Base-by-base conservation (phyloP, 2,797 vertebrate genomes). In the Coregonus ussuriensis region DNA sequence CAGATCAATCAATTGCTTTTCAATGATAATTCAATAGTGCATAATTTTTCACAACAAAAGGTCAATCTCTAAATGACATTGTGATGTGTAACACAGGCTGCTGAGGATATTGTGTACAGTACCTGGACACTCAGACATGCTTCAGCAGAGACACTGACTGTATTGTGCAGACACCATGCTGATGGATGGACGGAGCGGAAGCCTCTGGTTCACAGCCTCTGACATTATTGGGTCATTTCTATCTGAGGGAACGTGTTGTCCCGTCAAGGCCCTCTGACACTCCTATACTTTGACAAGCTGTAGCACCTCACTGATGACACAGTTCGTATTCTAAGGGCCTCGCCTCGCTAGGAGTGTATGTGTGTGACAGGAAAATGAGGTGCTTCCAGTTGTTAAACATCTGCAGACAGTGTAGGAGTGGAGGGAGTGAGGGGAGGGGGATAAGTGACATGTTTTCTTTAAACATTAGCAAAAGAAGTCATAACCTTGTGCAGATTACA, bases 201-300 rank as follows among this genome's bases (percentile, higher is more conserved):
- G 95, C 94, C 94, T 93, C 92, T 91, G 92, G 94, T 96, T 96
- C 94, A 86, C 93, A 90, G 89, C 92, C 93, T 82, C 83, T 94
- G 95, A 95, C 95, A 90, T 96, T 95, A 96, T 94, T 94, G 95
- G 96, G 95, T 91, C 94, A 94, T 94, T 93, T 91, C 93, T 94
- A 92, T 94, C 93, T 92, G 91, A 93, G 92, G 89, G 85, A 86
- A 91, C 91, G 91, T 93, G 93, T 92, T 14, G 91, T 88, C 91
- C 92, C 91, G 93, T 94, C 95, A 94, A 93, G 52, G 59, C 59
- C 37, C 29, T 85, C 85, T 89, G 89, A 93, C 81, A 79, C 92
- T 93, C 90, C 91, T 84, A 86, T 87, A 88, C 94, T 91, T 91
- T 95, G 96, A 97, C 96, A 91, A 93, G 94, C 93, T 88, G 91